Percentiles rank a stretch among this genome's conserved stretches.
These are phyloP conservation scores for Heliothis subflexa DNA, from an alignment of 1,140 invertebrate genomes.

Conservation along the genomic window DNA sequence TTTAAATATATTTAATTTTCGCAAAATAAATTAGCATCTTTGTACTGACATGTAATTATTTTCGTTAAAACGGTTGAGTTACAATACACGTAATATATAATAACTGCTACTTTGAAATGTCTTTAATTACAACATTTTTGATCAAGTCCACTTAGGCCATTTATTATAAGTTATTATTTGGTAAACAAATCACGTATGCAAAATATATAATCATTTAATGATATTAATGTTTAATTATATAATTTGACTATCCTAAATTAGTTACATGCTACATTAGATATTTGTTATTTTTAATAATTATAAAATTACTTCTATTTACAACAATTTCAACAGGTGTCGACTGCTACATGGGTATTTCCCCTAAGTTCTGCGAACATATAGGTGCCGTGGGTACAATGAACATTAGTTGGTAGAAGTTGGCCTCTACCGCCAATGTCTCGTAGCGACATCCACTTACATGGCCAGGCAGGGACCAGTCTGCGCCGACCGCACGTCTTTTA, in stretches of 20 bases:
- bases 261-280: slow-evolving; percentile 34
- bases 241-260: slow-evolving; percentile 40
- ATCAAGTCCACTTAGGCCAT: slow-evolving; percentile 28
- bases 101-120: slow-evolving; percentile 7
- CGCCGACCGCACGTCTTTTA: slow-evolving; percentile 56
- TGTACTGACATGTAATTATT: neutral
- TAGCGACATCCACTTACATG: neutral
- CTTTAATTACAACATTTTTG: slow-evolving; percentile 38
- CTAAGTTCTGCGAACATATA: neutral
- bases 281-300: slow-evolving; percentile 52
- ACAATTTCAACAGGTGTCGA: slow-evolving; percentile 42
- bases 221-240: slow-evolving; percentile 15
- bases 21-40: slow-evolving; percentile 3
- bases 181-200: slow-evolving; percentile 42
- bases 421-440: neutral
- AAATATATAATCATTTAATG: slow-evolving; percentile 28
- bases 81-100: slow-evolving; percentile 5
- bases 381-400: neutral
- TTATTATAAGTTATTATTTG: slow-evolving; percentile 1
- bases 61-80: slow-evolving; percentile 4
- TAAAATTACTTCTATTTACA: slow-evolving; percentile 59
- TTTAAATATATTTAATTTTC: neutral
- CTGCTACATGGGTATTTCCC: slow-evolving; percentile 12
- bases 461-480: slow-evolving; percentile 10
- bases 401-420: neutral